A percentile compares a stretch with the other conserved stretches of the same genome.
Conservation (phyloP, 2,113 vertebrate genomes). For the Crocuta crocuta region DNA sequence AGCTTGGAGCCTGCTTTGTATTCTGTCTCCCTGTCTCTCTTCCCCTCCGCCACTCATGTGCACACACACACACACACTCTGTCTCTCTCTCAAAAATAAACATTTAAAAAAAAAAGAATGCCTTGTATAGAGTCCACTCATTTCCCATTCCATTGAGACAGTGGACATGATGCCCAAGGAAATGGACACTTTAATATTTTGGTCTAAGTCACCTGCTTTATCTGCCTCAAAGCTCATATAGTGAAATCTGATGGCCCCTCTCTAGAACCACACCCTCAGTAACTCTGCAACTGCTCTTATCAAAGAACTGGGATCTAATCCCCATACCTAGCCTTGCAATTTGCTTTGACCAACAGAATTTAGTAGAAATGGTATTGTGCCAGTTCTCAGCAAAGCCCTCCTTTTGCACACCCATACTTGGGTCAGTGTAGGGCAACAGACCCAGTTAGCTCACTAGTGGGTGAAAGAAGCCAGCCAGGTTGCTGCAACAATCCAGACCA, state of each 20-base stretch:
- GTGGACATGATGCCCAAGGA: not conserved
- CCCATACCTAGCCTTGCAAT: not conserved
- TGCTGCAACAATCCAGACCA: no score
- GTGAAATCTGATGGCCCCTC: not conserved
- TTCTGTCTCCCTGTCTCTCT: no score
- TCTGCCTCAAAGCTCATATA: not conserved
- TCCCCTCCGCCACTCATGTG: no score
- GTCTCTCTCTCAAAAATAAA: no score
- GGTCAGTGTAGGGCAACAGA: not conserved
- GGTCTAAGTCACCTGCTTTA: not conserved
- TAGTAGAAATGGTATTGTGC: not conserved
- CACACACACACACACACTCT: no score
- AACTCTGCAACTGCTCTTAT: not conserved
- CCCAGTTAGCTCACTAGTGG: not conserved
- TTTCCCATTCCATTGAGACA: not conserved
- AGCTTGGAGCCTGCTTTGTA: no score
- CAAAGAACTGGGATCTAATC: not conserved
- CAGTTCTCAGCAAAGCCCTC: not conserved
- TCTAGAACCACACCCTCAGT: not conserved
- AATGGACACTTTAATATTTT: not conserved
- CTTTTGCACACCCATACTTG: not conserved
- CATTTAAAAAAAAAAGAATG: not conserved
- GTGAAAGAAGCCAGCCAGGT: not conserved
- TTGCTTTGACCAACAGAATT: not conserved
- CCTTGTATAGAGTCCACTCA: not conserved